Percentiles rank a stretch among this genome's conserved stretches.
phyloP scores from a whole-genome alignment of 2,113 vertebrate genomes.

The Vulpes ferrilata region DNA sequence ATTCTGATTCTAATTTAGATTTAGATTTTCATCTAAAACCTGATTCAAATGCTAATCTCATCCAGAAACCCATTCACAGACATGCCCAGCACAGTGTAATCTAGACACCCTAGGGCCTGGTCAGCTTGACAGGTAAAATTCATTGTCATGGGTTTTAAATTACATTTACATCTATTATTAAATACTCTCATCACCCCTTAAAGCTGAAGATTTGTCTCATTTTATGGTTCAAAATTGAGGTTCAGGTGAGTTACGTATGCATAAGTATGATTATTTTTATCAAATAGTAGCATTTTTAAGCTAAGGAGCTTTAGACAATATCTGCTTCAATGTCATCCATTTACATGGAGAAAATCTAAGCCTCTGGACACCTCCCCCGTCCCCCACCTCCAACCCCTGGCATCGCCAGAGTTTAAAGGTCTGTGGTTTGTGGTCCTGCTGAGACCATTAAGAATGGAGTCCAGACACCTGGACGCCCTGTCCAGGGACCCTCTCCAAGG shows the following conservation, averaged over 20 bases:
- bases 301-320: not conserved
- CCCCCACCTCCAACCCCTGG: too few relatives aligned
- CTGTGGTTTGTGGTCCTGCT: not conserved
- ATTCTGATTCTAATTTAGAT: not conserved
- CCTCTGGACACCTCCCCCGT: not conserved
- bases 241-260: not conserved
- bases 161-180: not conserved
- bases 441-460: not conserved
- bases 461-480: not conserved
- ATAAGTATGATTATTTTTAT: not conserved
- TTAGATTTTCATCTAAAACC: not conserved
- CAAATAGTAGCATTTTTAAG: not conserved
- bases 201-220: not conserved
- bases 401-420: not conserved
- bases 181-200: not conserved
- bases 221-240: not conserved
- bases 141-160: not conserved
- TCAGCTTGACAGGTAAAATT: not conserved
- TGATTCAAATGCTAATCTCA: not conserved
- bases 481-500: not conserved
- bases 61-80: not conserved
- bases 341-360: not conserved
- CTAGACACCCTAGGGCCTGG: not conserved
- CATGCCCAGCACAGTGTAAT: not conserved
- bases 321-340: not conserved